Conservation (phyloP, 1,140 invertebrate species). For the Platyura marginata region DNA sequence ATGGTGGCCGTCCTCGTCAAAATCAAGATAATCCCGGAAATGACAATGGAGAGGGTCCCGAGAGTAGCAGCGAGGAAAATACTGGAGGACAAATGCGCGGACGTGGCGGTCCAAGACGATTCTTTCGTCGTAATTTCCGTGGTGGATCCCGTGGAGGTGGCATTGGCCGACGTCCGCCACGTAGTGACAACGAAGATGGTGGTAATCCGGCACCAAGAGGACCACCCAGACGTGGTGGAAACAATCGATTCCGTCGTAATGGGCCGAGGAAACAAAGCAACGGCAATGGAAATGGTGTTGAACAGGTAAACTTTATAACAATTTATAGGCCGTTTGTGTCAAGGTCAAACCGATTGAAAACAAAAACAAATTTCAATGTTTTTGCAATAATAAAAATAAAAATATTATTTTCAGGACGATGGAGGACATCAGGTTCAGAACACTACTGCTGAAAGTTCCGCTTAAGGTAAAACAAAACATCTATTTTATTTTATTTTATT, state of each 20-base stretch:
- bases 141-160: constrained; percentile 33
- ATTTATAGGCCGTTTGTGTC: constrained; percentile 1
- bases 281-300: neutral
- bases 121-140: constrained; percentile 41
- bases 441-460: constrained; percentile 24
- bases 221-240: neutral
- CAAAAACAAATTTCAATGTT: too few species aligned
- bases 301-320: constrained; percentile 1
- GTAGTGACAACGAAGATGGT: constrained; percentile 31
- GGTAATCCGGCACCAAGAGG: constrained; percentile 7
- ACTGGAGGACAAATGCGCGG: constrained; percentile 24
- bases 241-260: constrained; percentile 11
- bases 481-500: too few species aligned
- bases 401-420: constrained; percentile 11
- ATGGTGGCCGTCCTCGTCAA: constrained; percentile 11
- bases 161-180: constrained; percentile 24
- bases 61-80: constrained; percentile 21
- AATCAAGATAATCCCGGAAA: constrained; percentile 22
- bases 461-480: too few species aligned
- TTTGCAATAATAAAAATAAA: too few species aligned
- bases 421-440: constrained; percentile 23
- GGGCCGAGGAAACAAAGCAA: constrained; percentile 5
- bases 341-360: neutral
- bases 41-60: constrained; percentile 19
- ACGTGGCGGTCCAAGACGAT: constrained; percentile 35